Evolutionary conservation across 2,888 invertebrate genomes (phyloP).

Genomic region (Bursaphelenchus okinawaensis): DNA sequence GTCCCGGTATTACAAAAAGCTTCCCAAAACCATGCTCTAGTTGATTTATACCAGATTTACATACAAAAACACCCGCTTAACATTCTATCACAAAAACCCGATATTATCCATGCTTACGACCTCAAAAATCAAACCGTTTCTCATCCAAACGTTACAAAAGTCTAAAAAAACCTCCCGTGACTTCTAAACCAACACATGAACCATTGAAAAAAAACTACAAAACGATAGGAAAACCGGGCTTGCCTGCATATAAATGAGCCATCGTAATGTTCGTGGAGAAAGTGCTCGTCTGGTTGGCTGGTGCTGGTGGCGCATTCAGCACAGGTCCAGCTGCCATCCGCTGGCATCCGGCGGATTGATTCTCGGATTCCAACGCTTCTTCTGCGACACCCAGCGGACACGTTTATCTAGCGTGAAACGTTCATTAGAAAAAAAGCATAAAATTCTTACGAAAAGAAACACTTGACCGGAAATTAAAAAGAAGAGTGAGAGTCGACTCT

Average conservation of each 20-base stretch:
- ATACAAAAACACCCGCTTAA: too few relatives aligned
- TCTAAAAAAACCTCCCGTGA: background rate
- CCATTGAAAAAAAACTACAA: background rate
- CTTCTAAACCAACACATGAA: background rate
- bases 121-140: too few relatives aligned
- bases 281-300: slow-evolving; percentile 35
- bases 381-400: background rate
- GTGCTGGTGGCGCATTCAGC: slow-evolving; percentile 13
- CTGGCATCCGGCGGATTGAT: background rate
- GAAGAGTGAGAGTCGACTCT: too few relatives aligned
- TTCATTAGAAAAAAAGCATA: background rate
- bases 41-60: too few relatives aligned
- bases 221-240: background rate
- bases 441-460: background rate
- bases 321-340: background rate
- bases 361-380: background rate
- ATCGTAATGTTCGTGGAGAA: slow-evolving; percentile 41
- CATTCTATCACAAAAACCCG: too few relatives aligned
- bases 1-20: too few relatives aligned
- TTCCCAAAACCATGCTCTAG: too few relatives aligned
- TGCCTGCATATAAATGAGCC: slow-evolving; percentile 50
- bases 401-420: slow-evolving; percentile 6
- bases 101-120: too few relatives aligned
- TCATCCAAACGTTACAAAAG: background rate
- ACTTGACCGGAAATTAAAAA: background rate